Percentiles rank a stretch among this genome's conserved stretches.
These are phyloP conservation scores for Enteromius anoplus DNA, from an alignment of 2,797 vertebrate species.

Conservation along the genomic window DNA sequence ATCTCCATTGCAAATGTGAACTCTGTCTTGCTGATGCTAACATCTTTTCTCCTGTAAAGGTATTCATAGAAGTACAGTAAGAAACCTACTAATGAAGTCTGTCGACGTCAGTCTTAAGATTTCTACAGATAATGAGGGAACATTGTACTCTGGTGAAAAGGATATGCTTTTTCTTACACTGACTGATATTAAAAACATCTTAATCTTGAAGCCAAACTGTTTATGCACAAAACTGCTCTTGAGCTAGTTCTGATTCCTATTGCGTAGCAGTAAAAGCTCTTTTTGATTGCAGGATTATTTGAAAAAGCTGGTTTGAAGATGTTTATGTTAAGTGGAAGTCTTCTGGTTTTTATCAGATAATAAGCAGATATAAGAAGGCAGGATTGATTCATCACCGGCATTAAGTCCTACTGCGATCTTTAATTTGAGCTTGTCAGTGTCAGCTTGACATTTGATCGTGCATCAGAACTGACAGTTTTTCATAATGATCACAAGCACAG, in stretches of 20 bases:
- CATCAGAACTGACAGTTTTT: slow-evolving; percentile 13
- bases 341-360: not conserved
- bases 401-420: slow-evolving; percentile 32
- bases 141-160: not conserved
- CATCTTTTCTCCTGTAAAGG: slow-evolving; percentile 39
- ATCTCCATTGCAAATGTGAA: slow-evolving; percentile 56
- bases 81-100: slow-evolving; percentile 52
- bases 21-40: slow-evolving; percentile 53
- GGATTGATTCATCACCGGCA: slow-evolving; percentile 24
- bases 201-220: not conserved
- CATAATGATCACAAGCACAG: slow-evolving; percentile 28
- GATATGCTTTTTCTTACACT: not conserved
- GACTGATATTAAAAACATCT: not conserved
- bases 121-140: slow-evolving; percentile 13
- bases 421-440: slow-evolving; percentile 27
- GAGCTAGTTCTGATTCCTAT: not conserved
- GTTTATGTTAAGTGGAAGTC: not conserved
- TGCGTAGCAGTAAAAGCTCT: not conserved
- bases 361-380: slow-evolving; percentile 22
- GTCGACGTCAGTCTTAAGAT: slow-evolving; percentile 40
- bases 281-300: not conserved
- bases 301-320: not conserved
- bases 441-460: slow-evolving; percentile 18
- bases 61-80: slow-evolving; percentile 40
- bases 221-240: not conserved